Evolutionary conservation across 2,888 invertebrate genomes (phyloP), one percentile per base, ranked within the genome.

Genomic region (Scelioninae gen. 1): DNA sequence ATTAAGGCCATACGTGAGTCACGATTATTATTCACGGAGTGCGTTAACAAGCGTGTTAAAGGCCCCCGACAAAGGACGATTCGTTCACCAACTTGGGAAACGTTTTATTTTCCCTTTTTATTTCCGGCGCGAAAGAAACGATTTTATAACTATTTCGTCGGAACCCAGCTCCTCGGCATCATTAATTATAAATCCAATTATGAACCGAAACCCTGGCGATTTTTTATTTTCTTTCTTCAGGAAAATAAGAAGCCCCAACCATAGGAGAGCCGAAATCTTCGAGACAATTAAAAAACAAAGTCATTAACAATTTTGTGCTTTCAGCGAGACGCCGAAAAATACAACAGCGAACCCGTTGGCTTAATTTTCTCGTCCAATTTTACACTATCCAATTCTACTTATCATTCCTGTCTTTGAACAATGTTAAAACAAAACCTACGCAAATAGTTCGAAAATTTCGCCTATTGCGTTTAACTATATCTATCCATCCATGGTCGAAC

Each of bases 311-410:
- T n/a, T n/a, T n/a, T n/a, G n/a, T n/a, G n/a, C n/a, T n/a, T n/a
- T n/a, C n/a, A n/a, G n/a, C n/a, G n/a, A n/a, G n/a, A n/a, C n/a
- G n/a, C n/a, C n/a, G n/a, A n/a, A n/a, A n/a, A n/a, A n/a, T n/a
- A n/a, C n/a, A n/a, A n/a, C n/a, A n/a, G n/a, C n/a, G n/a, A n/a
- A n/a, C n/a, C 43, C 40, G 29, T 34, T 29, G 49, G 16, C 60
- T 76, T 66, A 78, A 69, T 78, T 78, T 78, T 69, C 63, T 78
- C 71, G 40, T 72, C 58, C 49, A 79, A 79, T 79, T 79, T 71
- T 71, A 79, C 71, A 71, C 71, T 55, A 31, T 40, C 58, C 65
- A 51, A 79, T 72, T 58, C 49, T 51, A 55, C 71, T 79, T 62
- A 72, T 79, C 78, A 71, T 69, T 34, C 68, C 13, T n/a, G n/a